These are phyloP conservation scores for Agonum fuliginosum DNA, from an alignment of 2,888 invertebrate genomes.

Conservation along the genomic window DNA sequence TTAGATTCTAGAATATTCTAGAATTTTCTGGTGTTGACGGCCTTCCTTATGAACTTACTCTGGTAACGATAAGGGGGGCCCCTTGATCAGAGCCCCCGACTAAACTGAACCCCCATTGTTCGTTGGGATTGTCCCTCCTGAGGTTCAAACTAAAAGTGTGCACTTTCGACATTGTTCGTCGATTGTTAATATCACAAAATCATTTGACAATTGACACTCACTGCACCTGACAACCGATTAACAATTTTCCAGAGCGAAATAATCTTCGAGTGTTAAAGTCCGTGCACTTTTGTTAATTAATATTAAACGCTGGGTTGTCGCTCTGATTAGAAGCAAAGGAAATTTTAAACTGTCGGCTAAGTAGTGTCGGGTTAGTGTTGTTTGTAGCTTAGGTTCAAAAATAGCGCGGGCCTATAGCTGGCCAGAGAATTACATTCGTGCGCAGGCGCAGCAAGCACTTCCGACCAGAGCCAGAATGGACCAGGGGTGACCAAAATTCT, in stretches of 20 bases:
- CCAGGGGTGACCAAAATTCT: background rate
- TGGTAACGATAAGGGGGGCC: constrained; percentile 90
- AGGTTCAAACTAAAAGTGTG: constrained; percentile 86
- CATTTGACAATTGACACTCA: constrained; percentile 27
- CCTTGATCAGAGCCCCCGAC: constrained; percentile 91
- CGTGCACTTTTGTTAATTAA: background rate
- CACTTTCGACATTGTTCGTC: constrained; percentile 79
- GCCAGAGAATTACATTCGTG: background rate
- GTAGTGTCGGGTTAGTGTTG: background rate
- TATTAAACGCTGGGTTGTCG: background rate
- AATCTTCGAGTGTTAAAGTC: background rate
- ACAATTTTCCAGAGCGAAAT: background rate
- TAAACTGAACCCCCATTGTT: constrained; percentile 91
- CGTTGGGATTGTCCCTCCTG: constrained; percentile 81
- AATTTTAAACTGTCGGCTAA: constrained; percentile 3
- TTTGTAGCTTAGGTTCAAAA: constrained; percentile 20
- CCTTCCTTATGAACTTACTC: too few relatives aligned
- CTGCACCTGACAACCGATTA: background rate
- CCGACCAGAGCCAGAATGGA: background rate
- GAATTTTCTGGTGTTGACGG: too few relatives aligned
- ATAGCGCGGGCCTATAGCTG: background rate
- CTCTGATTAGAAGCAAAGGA: constrained; percentile 4
- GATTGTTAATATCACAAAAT: constrained; percentile 31
- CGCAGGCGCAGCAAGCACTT: background rate
- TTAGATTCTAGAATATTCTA: too few relatives aligned